Percentiles rank a stretch among this genome's conserved stretches.
Evolutionary conservation across 2,797 vertebrate genomes (phyloP).

Genomic region (Danionella dracula): DNA sequence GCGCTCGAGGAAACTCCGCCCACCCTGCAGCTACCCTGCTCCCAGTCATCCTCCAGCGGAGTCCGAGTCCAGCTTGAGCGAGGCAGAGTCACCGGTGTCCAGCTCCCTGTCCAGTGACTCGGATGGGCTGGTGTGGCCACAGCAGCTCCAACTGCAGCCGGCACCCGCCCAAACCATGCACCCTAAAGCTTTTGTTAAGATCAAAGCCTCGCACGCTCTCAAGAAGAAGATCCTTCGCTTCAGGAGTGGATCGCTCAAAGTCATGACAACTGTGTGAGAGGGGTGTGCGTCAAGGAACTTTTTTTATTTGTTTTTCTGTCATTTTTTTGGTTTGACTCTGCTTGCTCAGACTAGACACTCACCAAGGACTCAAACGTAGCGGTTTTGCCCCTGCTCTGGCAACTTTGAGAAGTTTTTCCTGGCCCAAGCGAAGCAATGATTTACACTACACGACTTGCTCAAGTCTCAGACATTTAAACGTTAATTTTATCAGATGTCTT

Average conservation of each 20-base stretch:
- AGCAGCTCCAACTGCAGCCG: conserved; percentile 75
- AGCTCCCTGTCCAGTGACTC: conserved; percentile 80
- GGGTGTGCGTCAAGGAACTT: too few species aligned
- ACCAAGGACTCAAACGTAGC: too few species aligned
- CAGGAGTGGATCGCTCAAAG: conserved; percentile 82
- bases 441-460: too few species aligned
- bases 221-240: conserved; percentile 90
- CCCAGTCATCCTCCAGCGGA: conserved; percentile 53
- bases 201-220: conserved; percentile 85
- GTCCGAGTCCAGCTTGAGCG: conserved; percentile 78
- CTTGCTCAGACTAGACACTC: too few species aligned
- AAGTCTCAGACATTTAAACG: too few species aligned
- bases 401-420: too few species aligned
- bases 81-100: conserved; percentile 74
- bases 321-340: too few species aligned
- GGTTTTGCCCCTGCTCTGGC: too few species aligned
- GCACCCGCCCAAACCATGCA: conserved; percentile 42
- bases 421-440: too few species aligned
- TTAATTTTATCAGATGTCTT: too few species aligned
- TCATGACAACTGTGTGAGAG: conserved; percentile 84
- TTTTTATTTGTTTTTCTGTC: too few species aligned
- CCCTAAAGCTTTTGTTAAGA: conserved; percentile 84
- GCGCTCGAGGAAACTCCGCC: conserved; percentile 50
- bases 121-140: conserved; percentile 83
- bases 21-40: conserved; percentile 29